Base-by-base conservation (phyloP, 2,113 vertebrate species). In the Trematomus loennbergii region DNA sequence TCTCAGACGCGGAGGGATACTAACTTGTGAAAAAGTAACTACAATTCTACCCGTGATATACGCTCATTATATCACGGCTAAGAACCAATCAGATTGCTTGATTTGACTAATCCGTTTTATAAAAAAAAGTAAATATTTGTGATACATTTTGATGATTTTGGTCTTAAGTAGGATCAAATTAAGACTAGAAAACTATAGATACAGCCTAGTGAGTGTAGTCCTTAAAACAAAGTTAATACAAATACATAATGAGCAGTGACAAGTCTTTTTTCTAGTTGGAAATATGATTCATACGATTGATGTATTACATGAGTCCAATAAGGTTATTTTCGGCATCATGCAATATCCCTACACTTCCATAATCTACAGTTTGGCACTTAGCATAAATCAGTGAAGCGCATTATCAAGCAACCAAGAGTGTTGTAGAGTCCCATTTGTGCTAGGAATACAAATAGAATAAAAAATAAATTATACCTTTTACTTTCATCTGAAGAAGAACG, bases 401-500 rank as follows among this genome's bases (percentile, higher is more conserved):
- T 54, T 43, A 58, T 55, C 6, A 49, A 72, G 36, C 16, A 57
- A 62, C 16, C 61, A 62, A 12, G 3, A 11, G 25, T 49, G 33
- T 11, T 52, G 13, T 49, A 18, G 17, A 60, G 33, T 71, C 58
- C 25, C 33, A 88, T 76, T 49, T 59, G 10, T 45, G 69, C n/a
- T 60, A 18, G 13, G 12, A 49, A 59, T 54, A 69, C n/a, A 66
- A 82, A 78, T 17, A 61, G 13, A 72, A 72, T 43, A 55, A 72
- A 69, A 20, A 63, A 76, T 48, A 60, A 57, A 22, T 13, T 49
- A 60, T 13, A 53, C 20, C 20, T 80, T 60, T 72, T 17, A 69
- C 64, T 59, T 69, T 36, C 10, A 54, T 69, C 55, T 17, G 36
- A 68, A 17, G 16, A 18, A 18, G 66, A 81, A 83, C 25, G 45